Base-by-base conservation (phyloP, 1,140 invertebrate genomes). In the Oedothorax gibbosus region DNA sequence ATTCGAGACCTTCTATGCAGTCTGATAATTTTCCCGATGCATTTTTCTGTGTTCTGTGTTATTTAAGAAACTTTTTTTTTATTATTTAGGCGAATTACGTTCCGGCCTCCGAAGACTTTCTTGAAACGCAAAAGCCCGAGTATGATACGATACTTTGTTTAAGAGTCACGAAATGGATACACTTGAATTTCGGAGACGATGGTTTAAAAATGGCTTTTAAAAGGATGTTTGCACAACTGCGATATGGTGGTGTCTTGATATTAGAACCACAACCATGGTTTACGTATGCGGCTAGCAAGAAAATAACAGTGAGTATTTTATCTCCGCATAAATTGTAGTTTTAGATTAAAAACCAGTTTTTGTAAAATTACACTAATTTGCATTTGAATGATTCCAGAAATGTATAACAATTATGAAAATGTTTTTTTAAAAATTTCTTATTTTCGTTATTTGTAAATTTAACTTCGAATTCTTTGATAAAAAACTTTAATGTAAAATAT, bases 121-220 rank as follows among this genome's bases (percentile, higher is more conserved):
- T 98, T 20, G 92, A 94, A 18, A 91, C 93, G 54, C 95, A 98
- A 87, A 93, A 94, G 83, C 94, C 96, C 50, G 96, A 99, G 89
- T 99, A 96, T 90, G 97, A 99, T 91, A 92, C 95, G 73, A 99
- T 99, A 85, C 90, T 99, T 12, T 99, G 97, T 89, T 92, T 99
- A 10, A 98, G 96, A 57, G 94, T 98, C 14, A 99, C 97, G 4
- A 99, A 99, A 91, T 99, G 98, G 98, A 94, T 99, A 87, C 98
- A 99, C 90, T 91, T 99, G 12, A 99, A 99, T 91, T 98, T 95
- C 92, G 97, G 98, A 12, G 98, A 99, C 90, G 93, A 92, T 15
- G 98, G 98, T 8, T 89, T 99, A 20, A 98, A 98, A 90, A 92
- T 96, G 86, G 93, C 96, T 69, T 99, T 99, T 89, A 94, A 95